These are phyloP conservation scores for Paraplagusia blochii DNA, from an alignment of 2,113 vertebrate genomes.

Conservation along the genomic window DNA sequence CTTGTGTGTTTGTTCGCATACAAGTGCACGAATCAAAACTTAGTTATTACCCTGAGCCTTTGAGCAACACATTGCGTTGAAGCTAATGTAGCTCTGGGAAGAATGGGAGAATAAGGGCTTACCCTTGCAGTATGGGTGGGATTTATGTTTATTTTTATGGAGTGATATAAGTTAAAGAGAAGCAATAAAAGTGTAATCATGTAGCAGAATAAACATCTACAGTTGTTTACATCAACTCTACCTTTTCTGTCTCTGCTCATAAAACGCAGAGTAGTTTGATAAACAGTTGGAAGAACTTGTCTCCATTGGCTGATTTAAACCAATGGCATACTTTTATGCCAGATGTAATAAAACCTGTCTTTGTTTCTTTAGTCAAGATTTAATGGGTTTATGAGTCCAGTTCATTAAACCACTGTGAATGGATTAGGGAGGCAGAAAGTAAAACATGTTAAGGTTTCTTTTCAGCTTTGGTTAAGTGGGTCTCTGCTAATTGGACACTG, in stretches of 20 bases:
- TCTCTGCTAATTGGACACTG: too few species aligned
- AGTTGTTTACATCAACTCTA: background rate
- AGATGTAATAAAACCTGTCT: conserved; percentile 19
- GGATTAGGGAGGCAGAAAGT: too few species aligned
- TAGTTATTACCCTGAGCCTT: too few species aligned
- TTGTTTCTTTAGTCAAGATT: conserved; percentile 26
- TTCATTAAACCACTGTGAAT: too few species aligned
- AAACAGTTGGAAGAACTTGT: conserved; percentile 19
- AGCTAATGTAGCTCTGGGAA: too few species aligned
- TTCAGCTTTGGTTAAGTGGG: too few species aligned
- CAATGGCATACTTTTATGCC: conserved; percentile 15
- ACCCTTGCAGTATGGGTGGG: too few species aligned
- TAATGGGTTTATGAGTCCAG: background rate
- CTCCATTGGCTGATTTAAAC: conserved; percentile 25
- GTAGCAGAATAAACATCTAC: conserved; percentile 17
- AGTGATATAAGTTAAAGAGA: conserved; percentile 9
- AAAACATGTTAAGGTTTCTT: too few species aligned
- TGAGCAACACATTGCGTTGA: too few species aligned
- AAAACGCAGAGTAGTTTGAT: conserved; percentile 12
- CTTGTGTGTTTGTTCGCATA: too few species aligned
- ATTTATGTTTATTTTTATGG: conserved; percentile 5
- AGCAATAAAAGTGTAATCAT: conserved; percentile 25
- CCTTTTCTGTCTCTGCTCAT: conserved; percentile 3
- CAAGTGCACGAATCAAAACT: too few species aligned
- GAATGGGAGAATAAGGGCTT: too few species aligned